phyloP scores from a whole-genome alignment of 2,113 vertebrate species.

The Bothrops jararaca region DNA sequence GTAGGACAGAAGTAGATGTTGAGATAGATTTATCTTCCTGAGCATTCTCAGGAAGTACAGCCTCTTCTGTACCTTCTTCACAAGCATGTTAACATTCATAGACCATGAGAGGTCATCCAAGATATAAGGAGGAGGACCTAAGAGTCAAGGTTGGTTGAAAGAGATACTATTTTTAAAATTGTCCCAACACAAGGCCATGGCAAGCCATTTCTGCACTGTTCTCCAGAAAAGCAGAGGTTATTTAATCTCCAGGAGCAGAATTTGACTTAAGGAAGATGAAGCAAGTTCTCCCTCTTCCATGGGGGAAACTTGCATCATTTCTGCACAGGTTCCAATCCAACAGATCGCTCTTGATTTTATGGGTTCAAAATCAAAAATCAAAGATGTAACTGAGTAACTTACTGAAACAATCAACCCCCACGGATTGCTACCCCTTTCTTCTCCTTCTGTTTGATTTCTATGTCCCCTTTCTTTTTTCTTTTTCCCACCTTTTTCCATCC shows the following conservation, averaged over 20 bases:
- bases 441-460: neutral
- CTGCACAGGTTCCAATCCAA: neutral
- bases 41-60: too few species aligned
- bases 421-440: too few species aligned
- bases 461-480: neutral
- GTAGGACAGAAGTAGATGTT: too few species aligned
- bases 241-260: neutral
- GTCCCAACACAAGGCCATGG: neutral
- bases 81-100: too few species aligned
- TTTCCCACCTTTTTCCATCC: neutral
- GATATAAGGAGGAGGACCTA: too few species aligned
- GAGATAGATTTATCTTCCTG: too few species aligned
- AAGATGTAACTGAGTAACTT: too few species aligned
- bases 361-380: too few species aligned
- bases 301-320: neutral
- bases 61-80: too few species aligned
- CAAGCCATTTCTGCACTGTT: neutral
- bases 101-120: too few species aligned
- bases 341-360: neutral
- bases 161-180: neutral
- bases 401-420: too few species aligned
- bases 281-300: neutral
- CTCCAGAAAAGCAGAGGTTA: neutral
- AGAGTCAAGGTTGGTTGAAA: neutral
- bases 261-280: neutral